Percentiles rank a stretch among this genome's conserved stretches.
These are phyloP conservation scores for Cynodonichthys magdalenae DNA, from an alignment of 2,797 vertebrate species.

Conservation along the genomic window DNA sequence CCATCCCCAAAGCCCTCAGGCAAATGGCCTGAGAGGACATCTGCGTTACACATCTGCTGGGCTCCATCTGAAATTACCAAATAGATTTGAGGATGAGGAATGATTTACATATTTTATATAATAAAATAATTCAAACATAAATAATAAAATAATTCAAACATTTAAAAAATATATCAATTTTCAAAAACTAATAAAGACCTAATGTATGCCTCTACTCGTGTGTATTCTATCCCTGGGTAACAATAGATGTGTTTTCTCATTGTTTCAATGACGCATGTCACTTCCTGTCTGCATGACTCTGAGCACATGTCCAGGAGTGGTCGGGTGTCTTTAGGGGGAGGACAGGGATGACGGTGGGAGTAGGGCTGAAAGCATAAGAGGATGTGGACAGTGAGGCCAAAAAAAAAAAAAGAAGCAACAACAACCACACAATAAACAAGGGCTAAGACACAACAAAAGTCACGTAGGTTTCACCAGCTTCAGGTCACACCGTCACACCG, in stretches of 20 bases:
- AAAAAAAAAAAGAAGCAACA: constrained; percentile 65
- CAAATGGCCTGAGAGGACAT: constrained; percentile 40
- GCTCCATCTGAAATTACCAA: constrained; percentile 15
- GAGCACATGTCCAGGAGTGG: constrained; percentile 20
- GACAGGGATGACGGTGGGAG: constrained; percentile 21
- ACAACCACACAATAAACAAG: constrained; percentile 60
- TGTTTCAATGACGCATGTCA: constrained; percentile 43
- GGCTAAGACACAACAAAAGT: constrained; percentile 57
- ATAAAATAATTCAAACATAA: no score
- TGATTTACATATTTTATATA: no score
- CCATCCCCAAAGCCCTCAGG: constrained; percentile 3
- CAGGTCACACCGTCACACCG: constrained; percentile 44
- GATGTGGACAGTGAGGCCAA: constrained; percentile 49
- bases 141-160: no score
- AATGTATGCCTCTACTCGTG: background rate
- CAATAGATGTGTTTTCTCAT: constrained; percentile 21
- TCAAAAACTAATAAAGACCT: background rate
- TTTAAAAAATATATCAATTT: no score
- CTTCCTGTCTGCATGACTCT: constrained; percentile 52
- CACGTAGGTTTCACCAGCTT: constrained; percentile 49
- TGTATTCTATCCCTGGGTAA: constrained; percentile 2
- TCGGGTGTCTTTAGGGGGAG: constrained; percentile 21
- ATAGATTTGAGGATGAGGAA: constrained; percentile 1
- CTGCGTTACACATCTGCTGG: constrained; percentile 19
- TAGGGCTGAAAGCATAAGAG: constrained; percentile 32